These are phyloP conservation scores for Physocephala rufipes DNA, from an alignment of 2,888 invertebrate genomes.

Conservation along the genomic window DNA sequence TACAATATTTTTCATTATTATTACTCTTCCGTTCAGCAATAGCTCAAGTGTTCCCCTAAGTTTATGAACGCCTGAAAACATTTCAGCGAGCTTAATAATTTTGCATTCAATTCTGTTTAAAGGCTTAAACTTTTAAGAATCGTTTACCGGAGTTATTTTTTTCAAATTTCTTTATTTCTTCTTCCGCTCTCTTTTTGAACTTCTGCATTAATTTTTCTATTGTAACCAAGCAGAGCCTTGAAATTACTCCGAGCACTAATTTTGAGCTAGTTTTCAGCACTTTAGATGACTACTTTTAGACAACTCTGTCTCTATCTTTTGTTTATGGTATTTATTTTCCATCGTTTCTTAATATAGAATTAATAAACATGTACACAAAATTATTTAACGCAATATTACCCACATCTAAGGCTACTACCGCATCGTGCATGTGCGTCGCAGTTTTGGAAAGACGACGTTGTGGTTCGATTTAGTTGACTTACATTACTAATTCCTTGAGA, in stretches of 20 bases:
- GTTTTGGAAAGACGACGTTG: not conserved
- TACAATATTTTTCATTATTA: not conserved
- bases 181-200: not conserved
- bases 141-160: not conserved
- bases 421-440: not conserved
- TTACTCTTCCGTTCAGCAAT: not conserved
- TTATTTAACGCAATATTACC: not conserved
- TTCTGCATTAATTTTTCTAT: not conserved
- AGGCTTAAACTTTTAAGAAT: slow-evolving; percentile 7
- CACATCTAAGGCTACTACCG: slow-evolving; percentile 4
- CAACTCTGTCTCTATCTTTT: not conserved
- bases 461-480: slow-evolving; percentile 26
- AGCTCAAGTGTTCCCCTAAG: slow-evolving; percentile 10
- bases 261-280: too few relatives aligned
- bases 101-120: slow-evolving; percentile 9
- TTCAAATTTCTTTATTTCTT: not conserved
- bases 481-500: slow-evolving; percentile 21
- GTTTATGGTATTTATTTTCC: not conserved
- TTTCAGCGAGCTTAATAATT: not conserved
- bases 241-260: not conserved
- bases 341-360: slow-evolving; percentile 7
- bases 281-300: too few relatives aligned
- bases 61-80: slow-evolving; percentile 14
- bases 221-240: not conserved
- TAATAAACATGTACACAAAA: slow-evolving; percentile 17